Percentiles rank a stretch among this genome's conserved stretches.
phyloP scores from a whole-genome alignment of 2,113 vertebrate genomes.

The Ramphastos sulfuratus region DNA sequence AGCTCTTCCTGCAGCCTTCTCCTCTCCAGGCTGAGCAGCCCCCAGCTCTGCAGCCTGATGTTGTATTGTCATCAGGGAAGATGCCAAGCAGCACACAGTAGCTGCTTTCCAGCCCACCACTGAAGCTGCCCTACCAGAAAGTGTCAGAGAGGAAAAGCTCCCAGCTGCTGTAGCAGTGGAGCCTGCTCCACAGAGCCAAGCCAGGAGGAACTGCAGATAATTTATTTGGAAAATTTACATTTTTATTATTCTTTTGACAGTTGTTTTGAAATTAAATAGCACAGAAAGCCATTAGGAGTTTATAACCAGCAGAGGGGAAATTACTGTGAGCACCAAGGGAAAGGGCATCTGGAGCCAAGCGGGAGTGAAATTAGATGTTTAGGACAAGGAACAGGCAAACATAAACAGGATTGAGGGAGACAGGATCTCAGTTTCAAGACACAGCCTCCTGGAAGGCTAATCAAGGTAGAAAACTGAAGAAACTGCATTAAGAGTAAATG shows the following conservation, averaged over 20 bases:
- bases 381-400: neutral
- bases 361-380: neutral
- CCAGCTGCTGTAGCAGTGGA: neutral
- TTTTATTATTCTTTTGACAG: neutral
- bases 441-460: neutral
- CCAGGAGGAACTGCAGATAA: neutral
- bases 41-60: neutral
- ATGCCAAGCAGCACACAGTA: neutral
- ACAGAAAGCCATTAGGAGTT: neutral
- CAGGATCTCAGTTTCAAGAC: neutral
- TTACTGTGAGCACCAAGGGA: neutral
- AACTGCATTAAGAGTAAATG: neutral
- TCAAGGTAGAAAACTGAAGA: neutral
- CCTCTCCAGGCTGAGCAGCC: too few relatives aligned
- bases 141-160: neutral
- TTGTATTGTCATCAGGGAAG: neutral
- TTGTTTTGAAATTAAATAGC: neutral
- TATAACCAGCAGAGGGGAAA: neutral
- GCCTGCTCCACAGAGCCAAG: neutral
- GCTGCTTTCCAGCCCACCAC: neutral
- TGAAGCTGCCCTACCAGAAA: neutral
- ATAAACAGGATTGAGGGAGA: neutral
- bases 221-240: neutral
- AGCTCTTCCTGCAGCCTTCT: too few relatives aligned
- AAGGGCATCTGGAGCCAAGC: neutral